phyloP scores from a whole-genome alignment of 2,113 vertebrate genomes.

The Entelurus aequoreus region DNA sequence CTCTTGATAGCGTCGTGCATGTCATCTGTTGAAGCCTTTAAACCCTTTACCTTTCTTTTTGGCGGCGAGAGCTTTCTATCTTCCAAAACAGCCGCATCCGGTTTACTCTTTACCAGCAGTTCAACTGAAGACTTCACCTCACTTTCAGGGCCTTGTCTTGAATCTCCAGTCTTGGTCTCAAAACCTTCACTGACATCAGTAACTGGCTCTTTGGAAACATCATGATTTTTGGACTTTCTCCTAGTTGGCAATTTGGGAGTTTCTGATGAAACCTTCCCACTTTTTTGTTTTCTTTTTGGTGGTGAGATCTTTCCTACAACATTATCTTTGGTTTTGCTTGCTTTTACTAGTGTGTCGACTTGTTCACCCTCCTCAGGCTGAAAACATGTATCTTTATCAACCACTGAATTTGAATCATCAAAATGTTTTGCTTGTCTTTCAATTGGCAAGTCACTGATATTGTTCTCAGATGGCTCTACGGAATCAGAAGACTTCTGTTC shows the following conservation, averaged over 20 bases:
- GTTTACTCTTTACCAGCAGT: neutral
- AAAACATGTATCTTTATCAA: neutral
- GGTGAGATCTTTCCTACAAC: constrained; percentile 7
- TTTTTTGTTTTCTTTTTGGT: neutral
- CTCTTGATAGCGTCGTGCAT: too few species aligned
- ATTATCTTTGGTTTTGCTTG: neutral
- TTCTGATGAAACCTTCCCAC: neutral
- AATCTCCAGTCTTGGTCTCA: too few species aligned
- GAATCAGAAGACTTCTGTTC: neutral
- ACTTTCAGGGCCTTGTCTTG: neutral
- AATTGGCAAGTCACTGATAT: neutral
- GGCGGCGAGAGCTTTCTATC: constrained; percentile 20
- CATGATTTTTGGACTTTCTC: neutral
- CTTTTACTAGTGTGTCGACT: neutral
- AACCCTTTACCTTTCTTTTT: constrained; percentile 35
- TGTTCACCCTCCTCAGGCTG: neutral
- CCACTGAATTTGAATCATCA: neutral
- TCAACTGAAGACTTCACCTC: neutral
- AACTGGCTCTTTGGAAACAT: neutral
- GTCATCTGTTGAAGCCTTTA: neutral
- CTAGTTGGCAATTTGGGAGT: neutral
- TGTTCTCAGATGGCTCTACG: neutral
- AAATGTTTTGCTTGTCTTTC: neutral
- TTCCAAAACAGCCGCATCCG: neutral
- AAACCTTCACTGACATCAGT: too few species aligned